These are phyloP conservation scores for Petrocephalus sullivani DNA, from an alignment of 2,797 vertebrate genomes.

Conservation along the genomic window DNA sequence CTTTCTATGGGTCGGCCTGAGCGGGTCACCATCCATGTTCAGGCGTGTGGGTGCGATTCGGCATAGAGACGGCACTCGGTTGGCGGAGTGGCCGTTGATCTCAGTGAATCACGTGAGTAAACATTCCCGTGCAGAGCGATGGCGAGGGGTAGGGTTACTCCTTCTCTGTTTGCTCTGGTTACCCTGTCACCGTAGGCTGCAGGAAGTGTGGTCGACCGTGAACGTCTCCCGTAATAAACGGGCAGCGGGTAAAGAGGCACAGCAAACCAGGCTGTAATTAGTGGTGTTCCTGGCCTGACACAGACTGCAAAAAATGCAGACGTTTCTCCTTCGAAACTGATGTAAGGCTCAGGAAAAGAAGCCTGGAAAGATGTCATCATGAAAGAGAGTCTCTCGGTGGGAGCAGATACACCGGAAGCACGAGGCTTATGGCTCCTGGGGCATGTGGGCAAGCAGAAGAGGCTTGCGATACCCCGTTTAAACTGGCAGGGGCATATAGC, in stretches of 20 bases:
- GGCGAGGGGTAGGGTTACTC: neutral
- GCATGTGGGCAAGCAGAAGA: neutral
- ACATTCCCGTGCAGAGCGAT: neutral
- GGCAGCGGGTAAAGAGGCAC: neutral
- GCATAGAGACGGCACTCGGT: neutral
- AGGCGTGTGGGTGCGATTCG: neutral
- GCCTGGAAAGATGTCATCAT: neutral
- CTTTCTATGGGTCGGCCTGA: neutral
- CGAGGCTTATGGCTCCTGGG: neutral
- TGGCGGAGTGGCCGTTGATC: neutral
- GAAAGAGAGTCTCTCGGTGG: neutral
- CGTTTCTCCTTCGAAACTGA: slow-evolving; percentile 4
- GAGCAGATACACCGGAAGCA: neutral
- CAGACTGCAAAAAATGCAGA: neutral
- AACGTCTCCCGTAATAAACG: neutral
- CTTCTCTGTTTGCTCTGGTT: neutral
- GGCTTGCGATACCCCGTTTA: neutral
- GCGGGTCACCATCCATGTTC: neutral
- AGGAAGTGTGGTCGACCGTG: slow-evolving; percentile 1
- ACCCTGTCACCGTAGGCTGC: neutral
- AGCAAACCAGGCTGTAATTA: neutral
- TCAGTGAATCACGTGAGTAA: neutral
- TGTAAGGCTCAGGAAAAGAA: neutral
- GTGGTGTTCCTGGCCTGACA: neutral
- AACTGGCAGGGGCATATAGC: neutral